A percentile compares a stretch with the other conserved stretches of the same genome.
Conservation (phyloP, 2,888 invertebrate species). For the Parnassius glacialis region DNA sequence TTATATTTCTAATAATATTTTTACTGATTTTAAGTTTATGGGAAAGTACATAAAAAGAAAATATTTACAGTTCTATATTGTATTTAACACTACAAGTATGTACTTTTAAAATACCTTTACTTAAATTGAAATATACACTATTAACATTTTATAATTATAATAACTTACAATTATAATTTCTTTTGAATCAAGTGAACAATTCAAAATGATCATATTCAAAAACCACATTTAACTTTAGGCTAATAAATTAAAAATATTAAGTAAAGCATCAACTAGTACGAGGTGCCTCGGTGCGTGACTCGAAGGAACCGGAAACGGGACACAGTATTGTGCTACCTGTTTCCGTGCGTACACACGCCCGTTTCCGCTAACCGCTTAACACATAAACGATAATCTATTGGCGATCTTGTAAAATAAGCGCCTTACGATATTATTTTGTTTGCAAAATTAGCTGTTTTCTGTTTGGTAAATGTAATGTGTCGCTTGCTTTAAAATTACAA, state of each 20-base stretch:
- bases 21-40: too few relatives aligned
- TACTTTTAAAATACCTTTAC: too few relatives aligned
- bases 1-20: too few relatives aligned
- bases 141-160: too few relatives aligned
- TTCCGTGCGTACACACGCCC: slow-evolving; percentile 62
- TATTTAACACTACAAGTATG: too few relatives aligned
- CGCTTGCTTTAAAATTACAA: too few relatives aligned
- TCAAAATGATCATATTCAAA: too few relatives aligned
- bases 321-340: slow-evolving; percentile 43
- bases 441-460: not conserved
- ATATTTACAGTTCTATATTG: too few relatives aligned
- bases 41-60: too few relatives aligned
- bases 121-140: too few relatives aligned
- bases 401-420: slow-evolving; percentile 45
- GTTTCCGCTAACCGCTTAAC: slow-evolving; percentile 44
- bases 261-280: slow-evolving; percentile 11
- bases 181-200: too few relatives aligned
- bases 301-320: slow-evolving; percentile 54
- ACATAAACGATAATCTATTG: slow-evolving; percentile 34
- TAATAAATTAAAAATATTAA: slow-evolving; percentile 12
- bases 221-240: not conserved
- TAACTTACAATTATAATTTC: too few relatives aligned
- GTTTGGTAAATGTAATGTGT: not conserved
- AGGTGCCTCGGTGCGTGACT: slow-evolving; percentile 61
- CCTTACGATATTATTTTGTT: not conserved